phyloP scores from a whole-genome alignment of 2,888 invertebrate species.

The Alloscopus bannaensis region DNA sequence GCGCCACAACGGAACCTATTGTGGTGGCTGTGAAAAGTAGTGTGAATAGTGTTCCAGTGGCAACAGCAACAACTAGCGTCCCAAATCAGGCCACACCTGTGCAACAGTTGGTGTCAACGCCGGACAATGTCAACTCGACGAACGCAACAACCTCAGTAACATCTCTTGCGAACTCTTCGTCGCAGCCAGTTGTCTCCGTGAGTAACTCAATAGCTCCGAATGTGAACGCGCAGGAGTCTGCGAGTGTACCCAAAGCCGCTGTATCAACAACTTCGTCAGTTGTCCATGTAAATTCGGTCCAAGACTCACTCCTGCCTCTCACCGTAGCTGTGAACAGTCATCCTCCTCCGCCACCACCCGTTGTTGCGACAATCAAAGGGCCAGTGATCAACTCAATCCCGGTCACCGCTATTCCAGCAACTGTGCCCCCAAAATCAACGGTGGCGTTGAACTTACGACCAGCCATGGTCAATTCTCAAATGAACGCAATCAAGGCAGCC shows the following conservation, averaged over 20 bases:
- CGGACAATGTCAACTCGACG: too few relatives aligned
- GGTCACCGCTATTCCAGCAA: neutral
- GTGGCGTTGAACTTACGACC: neutral
- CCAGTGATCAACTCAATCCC: neutral
- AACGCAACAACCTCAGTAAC: neutral
- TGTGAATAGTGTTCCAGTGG: constrained; percentile 29
- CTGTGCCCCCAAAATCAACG: neutral
- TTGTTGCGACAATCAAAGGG: constrained; percentile 77
- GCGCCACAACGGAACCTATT: constrained; percentile 4
- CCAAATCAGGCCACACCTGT: neutral
- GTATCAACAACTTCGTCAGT: constrained; percentile 27
- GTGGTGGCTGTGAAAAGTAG: constrained; percentile 11
- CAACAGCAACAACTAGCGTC: neutral
- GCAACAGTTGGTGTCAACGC: too few relatives aligned
- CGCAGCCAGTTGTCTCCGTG: too few relatives aligned
- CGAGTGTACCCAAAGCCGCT: too few relatives aligned
- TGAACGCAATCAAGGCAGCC: constrained; percentile 25
- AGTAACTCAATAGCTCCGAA: too few relatives aligned
- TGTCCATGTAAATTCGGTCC: constrained; percentile 9
- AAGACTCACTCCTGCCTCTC: constrained; percentile 11
- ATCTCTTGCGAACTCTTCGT: neutral
- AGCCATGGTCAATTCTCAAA: constrained; percentile 27
- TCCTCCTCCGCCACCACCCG: constrained; percentile 80
- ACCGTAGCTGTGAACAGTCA: too few relatives aligned
- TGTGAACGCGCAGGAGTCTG: too few relatives aligned